Evolutionary conservation across 1,140 invertebrate species (phyloP), one percentile per base, ranked within the genome.

Genomic region (Drosophila simulans): DNA sequence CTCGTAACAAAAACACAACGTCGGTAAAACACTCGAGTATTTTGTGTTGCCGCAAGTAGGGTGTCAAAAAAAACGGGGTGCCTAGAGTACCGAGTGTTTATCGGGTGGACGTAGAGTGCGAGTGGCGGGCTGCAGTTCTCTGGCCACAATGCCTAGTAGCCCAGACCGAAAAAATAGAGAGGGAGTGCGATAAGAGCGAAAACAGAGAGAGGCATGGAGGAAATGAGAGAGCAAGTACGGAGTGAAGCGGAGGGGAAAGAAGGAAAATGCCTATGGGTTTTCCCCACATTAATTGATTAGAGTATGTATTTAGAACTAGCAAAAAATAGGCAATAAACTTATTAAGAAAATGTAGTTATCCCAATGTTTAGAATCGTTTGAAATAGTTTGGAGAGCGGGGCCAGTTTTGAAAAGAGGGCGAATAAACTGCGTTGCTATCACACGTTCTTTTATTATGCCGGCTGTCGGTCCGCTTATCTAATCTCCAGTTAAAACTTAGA

Each of bases 71-170:
- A n/a, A n/a, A n/a, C n/a, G n/a, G n/a, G n/a, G n/a, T n/a, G n/a
- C n/a, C n/a, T n/a, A n/a, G n/a, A n/a, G n/a, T n/a, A n/a, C n/a
- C n/a, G n/a, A n/a, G n/a, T n/a, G n/a, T n/a, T n/a, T n/a, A n/a
- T n/a, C n/a, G n/a, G n/a, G n/a, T n/a, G n/a, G n/a, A n/a, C n/a
- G n/a, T n/a, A n/a, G n/a, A n/a, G n/a, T n/a, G n/a, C n/a, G n/a
- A n/a, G n/a, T n/a, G n/a, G n/a, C n/a, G n/a, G n/a, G n/a, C n/a
- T n/a, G n/a, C n/a, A n/a, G n/a, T n/a, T n/a, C n/a, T n/a, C n/a
- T n/a, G n/a, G 85, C 84, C 84, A 90, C 46, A 66, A 45, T 75
- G 85, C 63, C 79, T 72, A 89, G 72, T 80, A 60, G 55, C 59
- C 71, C 53, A 60, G 53, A 66, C 51, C 58, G 35, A 53, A 22